These are phyloP conservation scores for Nomada ruficornis DNA, from an alignment of 2,888 invertebrate genomes.

Conservation along the genomic window DNA sequence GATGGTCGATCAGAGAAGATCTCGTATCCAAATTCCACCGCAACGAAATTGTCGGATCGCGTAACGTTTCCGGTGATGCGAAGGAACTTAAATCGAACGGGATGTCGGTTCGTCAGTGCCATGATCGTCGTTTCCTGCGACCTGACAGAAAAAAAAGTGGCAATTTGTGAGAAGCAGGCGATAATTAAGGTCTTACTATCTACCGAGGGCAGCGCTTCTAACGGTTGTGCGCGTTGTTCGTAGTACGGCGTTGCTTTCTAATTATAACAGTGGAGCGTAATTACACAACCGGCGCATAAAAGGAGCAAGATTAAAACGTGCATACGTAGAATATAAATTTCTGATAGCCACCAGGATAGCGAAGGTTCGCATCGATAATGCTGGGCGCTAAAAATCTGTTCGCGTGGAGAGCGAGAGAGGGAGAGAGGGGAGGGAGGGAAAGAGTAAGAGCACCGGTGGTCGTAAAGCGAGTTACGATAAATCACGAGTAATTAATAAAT, in stretches of 20 bases:
- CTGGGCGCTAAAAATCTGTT: slow-evolving; percentile 47
- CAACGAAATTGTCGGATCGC: too few relatives aligned
- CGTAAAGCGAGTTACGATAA: slow-evolving; percentile 52
- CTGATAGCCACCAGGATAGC: slow-evolving; percentile 46
- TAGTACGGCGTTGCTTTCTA: slow-evolving; percentile 63
- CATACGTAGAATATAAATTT: slow-evolving; percentile 65
- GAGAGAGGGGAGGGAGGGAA: not conserved
- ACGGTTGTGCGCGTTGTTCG: slow-evolving; percentile 47
- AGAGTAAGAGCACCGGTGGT: slow-evolving; percentile 45
- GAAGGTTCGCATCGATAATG: slow-evolving; percentile 42
- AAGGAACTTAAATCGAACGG: not conserved
- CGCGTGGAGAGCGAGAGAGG: not conserved
- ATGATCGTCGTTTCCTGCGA: slow-evolving; percentile 3
- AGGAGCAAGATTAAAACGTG: slow-evolving; percentile 55
- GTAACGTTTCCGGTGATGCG: slow-evolving; percentile 18
- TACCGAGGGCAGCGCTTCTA: slow-evolving; percentile 46
- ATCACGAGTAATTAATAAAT: slow-evolving; percentile 64
- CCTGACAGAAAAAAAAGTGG: not conserved
- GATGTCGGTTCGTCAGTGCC: slow-evolving; percentile 16
- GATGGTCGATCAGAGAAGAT: too few relatives aligned
- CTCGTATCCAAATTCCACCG: too few relatives aligned
- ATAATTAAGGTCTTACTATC: slow-evolving; percentile 57
- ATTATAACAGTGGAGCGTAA: slow-evolving; percentile 68
- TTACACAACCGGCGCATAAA: slow-evolving; percentile 62
- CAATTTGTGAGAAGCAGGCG: slow-evolving; percentile 45